phyloP scores from a whole-genome alignment of 2,797 vertebrate species.

The Acanthurus lineatus region DNA sequence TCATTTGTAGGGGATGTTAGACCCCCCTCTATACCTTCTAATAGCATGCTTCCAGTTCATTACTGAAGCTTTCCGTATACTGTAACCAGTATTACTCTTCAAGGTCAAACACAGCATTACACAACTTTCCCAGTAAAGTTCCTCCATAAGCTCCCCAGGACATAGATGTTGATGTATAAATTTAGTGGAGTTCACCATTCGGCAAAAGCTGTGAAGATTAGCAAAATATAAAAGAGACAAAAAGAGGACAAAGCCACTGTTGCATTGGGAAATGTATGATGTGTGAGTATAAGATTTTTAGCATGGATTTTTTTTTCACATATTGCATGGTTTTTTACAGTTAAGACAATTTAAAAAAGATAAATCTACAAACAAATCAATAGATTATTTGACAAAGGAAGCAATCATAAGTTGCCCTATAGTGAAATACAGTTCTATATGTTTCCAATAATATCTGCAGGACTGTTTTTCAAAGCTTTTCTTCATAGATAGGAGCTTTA shows the following conservation, averaged over 20 bases:
- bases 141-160: background rate
- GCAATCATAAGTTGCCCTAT: background rate
- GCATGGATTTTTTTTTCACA: no score
- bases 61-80: no score
- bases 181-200: background rate
- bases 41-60: background rate
- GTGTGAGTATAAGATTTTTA: no score
- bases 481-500: constrained; percentile 21
- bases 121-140: background rate
- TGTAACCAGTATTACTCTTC: background rate
- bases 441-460: background rate
- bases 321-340: no score
- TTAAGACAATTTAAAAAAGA: no score
- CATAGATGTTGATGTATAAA: background rate
- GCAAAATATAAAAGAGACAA: no score
- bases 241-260: no score
- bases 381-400: background rate
- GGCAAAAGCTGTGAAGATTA: background rate
- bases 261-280: no score
- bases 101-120: background rate
- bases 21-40: no score
- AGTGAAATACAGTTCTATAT: background rate
- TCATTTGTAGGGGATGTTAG: background rate
- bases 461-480: background rate
- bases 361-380: background rate